phyloP scores from a whole-genome alignment of 2,113 vertebrate genomes.

The Gobio gobio region DNA sequence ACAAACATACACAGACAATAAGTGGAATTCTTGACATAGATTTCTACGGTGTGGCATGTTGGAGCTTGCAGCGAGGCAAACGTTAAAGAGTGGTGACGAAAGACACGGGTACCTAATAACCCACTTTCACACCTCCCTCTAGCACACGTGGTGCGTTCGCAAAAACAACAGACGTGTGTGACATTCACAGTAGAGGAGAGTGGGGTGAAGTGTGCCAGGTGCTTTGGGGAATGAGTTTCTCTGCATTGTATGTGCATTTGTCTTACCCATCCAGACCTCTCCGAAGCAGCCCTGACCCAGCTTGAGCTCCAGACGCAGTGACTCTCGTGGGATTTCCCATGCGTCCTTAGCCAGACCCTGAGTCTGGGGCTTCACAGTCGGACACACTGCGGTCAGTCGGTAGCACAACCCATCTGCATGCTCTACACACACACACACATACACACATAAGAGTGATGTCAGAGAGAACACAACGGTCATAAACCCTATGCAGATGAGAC shows the following conservation, averaged over 20 bases:
- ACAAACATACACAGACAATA: slow-evolving; percentile 6
- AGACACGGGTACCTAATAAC: slow-evolving; percentile 50
- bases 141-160: background rate
- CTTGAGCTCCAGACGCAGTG: slow-evolving; percentile 93
- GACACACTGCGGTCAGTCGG: slow-evolving; percentile 93
- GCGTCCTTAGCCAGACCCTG: slow-evolving; percentile 97
- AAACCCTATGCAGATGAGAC: background rate
- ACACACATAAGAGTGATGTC: background rate
- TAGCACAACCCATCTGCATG: slow-evolving; percentile 96
- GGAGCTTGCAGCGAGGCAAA: slow-evolving; percentile 63
- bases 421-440: slow-evolving; percentile 72
- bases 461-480: background rate
- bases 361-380: slow-evolving; percentile 98
- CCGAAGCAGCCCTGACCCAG: slow-evolving; percentile 98
- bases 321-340: slow-evolving; percentile 98
- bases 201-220: background rate
- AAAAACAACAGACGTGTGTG: background rate
- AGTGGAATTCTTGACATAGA: slow-evolving; percentile 68
- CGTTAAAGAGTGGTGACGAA: slow-evolving; percentile 64
- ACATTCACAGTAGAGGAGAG: background rate
- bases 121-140: background rate
- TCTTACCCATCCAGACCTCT: slow-evolving; percentile 99
- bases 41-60: slow-evolving; percentile 61
- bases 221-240: background rate
- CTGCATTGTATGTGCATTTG: background rate